A percentile compares a stretch with the other conserved stretches of the same genome.
phyloP scores from a whole-genome alignment of 53 echinoderm and acorn worm genomes.

The Luidia sarsii region DNA sequence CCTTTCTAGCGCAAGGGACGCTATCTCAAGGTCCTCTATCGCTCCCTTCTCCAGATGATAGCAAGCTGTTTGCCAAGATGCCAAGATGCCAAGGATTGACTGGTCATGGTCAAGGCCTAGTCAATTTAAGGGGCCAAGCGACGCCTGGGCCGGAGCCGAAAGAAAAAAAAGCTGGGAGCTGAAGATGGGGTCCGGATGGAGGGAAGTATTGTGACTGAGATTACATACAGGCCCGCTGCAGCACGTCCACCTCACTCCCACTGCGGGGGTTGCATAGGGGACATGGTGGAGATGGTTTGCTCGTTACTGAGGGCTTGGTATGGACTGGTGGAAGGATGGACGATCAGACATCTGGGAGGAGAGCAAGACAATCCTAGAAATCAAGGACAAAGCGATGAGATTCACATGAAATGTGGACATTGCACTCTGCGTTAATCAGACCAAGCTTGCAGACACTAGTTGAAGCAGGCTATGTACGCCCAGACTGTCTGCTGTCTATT shows the following conservation, averaged over 20 bases:
- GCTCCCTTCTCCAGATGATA: constrained; percentile 42
- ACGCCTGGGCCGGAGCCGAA: background rate
- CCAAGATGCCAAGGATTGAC: constrained; percentile 28
- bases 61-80: background rate
- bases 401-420: no score
- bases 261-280: constrained; percentile 16
- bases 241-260: no score
- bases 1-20: constrained; percentile 19
- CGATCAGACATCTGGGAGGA: no score
- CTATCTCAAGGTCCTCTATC: constrained; percentile 38
- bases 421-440: no score
- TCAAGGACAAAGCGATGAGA: no score
- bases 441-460: no score
- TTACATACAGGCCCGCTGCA: constrained; percentile 7
- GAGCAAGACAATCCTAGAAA: no score
- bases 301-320: background rate
- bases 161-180: background rate
- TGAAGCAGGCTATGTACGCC: no score
- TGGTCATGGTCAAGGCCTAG: constrained; percentile 37
- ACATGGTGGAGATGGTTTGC: constrained; percentile 8
- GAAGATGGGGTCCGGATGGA: constrained; percentile 26
- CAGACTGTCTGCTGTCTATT: no score
- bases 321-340: no score
- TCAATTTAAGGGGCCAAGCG: background rate
- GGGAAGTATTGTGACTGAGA: constrained; percentile 15